These are phyloP conservation scores for Talpa occidentalis DNA, from an alignment of 2,113 vertebrate genomes.

Conservation along the genomic window DNA sequence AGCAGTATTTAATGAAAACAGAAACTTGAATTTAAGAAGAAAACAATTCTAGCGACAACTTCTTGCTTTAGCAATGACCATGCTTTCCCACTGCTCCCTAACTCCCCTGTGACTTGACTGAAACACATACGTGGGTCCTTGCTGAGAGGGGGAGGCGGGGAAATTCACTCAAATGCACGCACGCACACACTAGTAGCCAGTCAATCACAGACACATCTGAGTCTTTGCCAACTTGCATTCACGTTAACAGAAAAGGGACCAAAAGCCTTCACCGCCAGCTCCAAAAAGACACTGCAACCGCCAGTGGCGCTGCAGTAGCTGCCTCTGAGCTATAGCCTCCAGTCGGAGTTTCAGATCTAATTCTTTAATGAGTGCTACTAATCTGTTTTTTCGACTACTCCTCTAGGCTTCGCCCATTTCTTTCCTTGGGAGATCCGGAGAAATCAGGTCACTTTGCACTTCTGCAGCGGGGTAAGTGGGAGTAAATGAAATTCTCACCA, in stretches of 20 bases:
- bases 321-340: conserved; percentile 47
- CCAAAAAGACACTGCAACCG: background rate
- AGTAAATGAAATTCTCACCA: background rate
- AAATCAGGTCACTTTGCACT: background rate
- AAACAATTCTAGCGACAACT: background rate
- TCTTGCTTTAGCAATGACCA: background rate
- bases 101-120: background rate
- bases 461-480: background rate
- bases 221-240: conserved; percentile 50
- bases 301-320: conserved; percentile 40
- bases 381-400: background rate
- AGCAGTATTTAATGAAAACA: background rate
- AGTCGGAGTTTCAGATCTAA: conserved; percentile 37
- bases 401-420: background rate
- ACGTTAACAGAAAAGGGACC: background rate
- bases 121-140: background rate
- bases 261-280: conserved; percentile 30
- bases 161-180: background rate
- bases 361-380: background rate
- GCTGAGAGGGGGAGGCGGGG: background rate
- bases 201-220: background rate
- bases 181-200: background rate
- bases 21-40: background rate
- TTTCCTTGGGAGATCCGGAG: background rate
- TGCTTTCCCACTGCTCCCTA: background rate